These are phyloP conservation scores for Lithophane leautieri DNA, from an alignment of 2,888 invertebrate species.

Conservation along the genomic window DNA sequence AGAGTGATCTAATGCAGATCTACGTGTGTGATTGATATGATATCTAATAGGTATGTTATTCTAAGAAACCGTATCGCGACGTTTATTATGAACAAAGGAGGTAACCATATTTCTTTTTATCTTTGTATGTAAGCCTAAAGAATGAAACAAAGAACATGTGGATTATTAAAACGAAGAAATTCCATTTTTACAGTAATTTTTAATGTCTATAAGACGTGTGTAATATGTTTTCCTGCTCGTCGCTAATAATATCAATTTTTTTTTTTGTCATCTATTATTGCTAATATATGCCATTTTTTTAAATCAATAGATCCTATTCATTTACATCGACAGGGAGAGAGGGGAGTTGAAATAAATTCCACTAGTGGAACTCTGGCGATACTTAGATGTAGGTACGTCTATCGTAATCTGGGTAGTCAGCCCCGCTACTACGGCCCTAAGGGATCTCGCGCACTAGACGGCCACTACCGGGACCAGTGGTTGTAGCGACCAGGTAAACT, in stretches of 20 bases:
- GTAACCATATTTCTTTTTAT: constrained; percentile 4
- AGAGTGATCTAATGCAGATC: not conserved
- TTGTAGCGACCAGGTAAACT: too few relatives aligned
- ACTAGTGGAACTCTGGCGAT: too few relatives aligned
- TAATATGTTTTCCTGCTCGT: not conserved
- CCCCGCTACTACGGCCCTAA: too few relatives aligned
- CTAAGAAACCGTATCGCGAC: not conserved
- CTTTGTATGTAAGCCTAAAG: not conserved
- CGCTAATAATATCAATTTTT: too few relatives aligned
- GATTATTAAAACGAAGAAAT: not conserved
- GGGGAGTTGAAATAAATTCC: not conserved
- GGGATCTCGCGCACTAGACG: too few relatives aligned
- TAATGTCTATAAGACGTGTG: not conserved
- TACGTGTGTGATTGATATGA: not conserved
- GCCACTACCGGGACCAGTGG: too few relatives aligned
- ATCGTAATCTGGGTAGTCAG: too few relatives aligned
- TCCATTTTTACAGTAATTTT: not conserved
- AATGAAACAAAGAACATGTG: constrained; percentile 48
- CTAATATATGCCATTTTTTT: too few relatives aligned
- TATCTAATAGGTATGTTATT: not conserved
- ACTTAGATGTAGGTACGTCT: too few relatives aligned
- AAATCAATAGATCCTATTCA: too few relatives aligned
- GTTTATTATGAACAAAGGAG: constrained; percentile 25
- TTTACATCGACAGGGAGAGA: not conserved
- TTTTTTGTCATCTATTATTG: too few relatives aligned